Evolutionary conservation across 2,797 vertebrate genomes (phyloP), one percentile per base, ranked within the genome.

Genomic region (Anisognathus igniventris): DNA sequence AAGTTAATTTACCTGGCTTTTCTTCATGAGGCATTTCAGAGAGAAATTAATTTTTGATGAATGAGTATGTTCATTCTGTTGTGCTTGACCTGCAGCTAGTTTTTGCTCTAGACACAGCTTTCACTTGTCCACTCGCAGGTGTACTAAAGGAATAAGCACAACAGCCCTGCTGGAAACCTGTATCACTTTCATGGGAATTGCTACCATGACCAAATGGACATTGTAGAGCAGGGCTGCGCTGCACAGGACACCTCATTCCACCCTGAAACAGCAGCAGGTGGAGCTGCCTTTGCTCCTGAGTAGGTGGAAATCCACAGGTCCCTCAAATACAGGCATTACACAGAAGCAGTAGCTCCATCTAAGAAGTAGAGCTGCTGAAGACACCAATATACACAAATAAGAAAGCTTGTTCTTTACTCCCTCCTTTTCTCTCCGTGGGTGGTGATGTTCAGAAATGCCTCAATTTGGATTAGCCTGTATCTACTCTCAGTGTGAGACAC

Each of bases 31-130:
- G 14, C 48, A 86, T 94, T 96, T 96, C 95, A 91, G 88, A 93
- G 77, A 82, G 15, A 95, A 95, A 94, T 86, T 93, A 62, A 61
- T 76, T 70, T 93, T 93, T 87, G 80, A 92, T 79, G 61, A 76
- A 78, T 73, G n/a, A 93, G 70, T 54, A n/a, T 4, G 31, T 88
- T 51, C 51, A 86, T 94, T 93, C 60, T 77, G 66, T 64, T 61
- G 24, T 8, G 37, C 79, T 47, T 28, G 22, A 60, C 54, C 66
- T 42, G 45, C 60, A 27, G 39, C 37, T 62, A n/a, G 15, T 61
- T 53, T 48, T 81, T 44, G 51, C 76, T 71, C 45, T 18, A 65
- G 18, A 22, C 9, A 30, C 3, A 4, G 50, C 14, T 81, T 76
- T 61, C 1, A 1, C 16, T 50, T 74, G 7, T 57, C 44, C 17